Conservation (phyloP, 2,113 vertebrate species). For the Dipodomys ordii region DNA sequence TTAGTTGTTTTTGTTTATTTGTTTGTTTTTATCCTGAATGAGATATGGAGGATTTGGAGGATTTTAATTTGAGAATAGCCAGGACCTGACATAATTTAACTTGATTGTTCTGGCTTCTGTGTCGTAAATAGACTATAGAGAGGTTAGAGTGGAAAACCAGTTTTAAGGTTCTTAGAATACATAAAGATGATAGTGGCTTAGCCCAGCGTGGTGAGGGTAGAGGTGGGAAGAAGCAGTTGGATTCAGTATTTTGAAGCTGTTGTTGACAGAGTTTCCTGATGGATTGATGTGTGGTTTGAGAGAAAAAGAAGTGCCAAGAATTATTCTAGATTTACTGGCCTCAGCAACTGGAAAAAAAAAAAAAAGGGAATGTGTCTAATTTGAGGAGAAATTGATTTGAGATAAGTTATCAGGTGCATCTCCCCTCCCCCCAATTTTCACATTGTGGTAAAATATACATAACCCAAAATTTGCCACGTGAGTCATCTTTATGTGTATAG, state of each 20-base stretch:
- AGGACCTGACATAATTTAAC: not conserved
- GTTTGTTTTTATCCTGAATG: constrained; percentile 46
- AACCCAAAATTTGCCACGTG: not conserved
- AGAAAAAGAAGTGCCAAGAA: constrained; percentile 11
- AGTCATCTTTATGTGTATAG: not conserved
- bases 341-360: not conserved
- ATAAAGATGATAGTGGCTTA: constrained; percentile 20
- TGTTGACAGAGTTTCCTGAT: constrained; percentile 64
- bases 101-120: not conserved
- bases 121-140: not conserved
- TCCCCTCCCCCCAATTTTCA: not conserved
- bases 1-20: not conserved
- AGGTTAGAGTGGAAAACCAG: not conserved
- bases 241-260: constrained; percentile 51
- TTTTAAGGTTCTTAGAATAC: not conserved
- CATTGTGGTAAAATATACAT: not conserved
- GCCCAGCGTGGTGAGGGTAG: not conserved
- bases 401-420: not conserved
- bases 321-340: constrained; percentile 14
- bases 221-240: constrained; percentile 59
- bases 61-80: constrained; percentile 33
- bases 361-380: not conserved
- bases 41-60: not conserved
- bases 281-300: constrained; percentile 44
- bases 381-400: not conserved